These are phyloP conservation scores for Neomonachus schauinslandi DNA, from an alignment of 2,113 vertebrate species.

Conservation along the genomic window DNA sequence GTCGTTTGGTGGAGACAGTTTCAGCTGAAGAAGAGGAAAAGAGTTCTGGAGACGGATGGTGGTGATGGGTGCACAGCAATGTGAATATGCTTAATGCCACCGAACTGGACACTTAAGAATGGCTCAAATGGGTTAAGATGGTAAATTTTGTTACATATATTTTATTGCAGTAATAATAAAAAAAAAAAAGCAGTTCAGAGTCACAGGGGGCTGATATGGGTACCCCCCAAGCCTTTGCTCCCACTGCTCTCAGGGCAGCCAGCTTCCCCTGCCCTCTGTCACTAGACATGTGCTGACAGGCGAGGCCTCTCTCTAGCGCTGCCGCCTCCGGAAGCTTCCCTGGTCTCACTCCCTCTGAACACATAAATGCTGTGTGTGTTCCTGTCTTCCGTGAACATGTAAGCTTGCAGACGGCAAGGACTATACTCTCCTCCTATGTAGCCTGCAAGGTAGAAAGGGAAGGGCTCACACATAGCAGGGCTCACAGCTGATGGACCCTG, in stretches of 20 bases:
- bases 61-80: background rate
- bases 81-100: background rate
- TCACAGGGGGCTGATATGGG: background rate
- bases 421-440: background rate
- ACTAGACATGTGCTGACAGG: background rate
- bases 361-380: too few species aligned
- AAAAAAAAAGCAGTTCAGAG: background rate
- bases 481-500: background rate
- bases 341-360: background rate
- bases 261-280: background rate
- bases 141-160: background rate
- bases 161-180: background rate
- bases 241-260: background rate
- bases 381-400: background rate
- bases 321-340: background rate
- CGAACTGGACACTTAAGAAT: background rate
- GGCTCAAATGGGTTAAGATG: background rate
- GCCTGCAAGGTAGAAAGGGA: background rate
- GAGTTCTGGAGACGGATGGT: background rate
- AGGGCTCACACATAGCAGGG: background rate
- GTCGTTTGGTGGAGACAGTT: background rate
- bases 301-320: background rate
- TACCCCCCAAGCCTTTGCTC: background rate
- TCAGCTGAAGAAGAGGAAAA: background rate
- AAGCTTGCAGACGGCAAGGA: background rate